A percentile compares a stretch with the other conserved stretches of the same genome.
Evolutionary conservation across 2,113 vertebrate genomes (phyloP).

Genomic region (Gallinago undulata): DNA sequence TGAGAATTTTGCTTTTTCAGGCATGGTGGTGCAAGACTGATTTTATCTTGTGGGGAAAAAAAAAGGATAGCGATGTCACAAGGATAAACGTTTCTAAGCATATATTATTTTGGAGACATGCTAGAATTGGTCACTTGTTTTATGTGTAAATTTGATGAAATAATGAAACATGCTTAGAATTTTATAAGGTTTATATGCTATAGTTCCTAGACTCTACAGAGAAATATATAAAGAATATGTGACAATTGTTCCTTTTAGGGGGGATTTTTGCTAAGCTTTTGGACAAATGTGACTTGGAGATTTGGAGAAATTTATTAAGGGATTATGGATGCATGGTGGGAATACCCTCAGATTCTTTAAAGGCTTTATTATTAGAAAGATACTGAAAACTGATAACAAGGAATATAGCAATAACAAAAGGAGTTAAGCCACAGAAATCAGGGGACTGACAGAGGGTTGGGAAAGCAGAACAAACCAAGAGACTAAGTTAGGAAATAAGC

Average conservation of each 20-base stretch:
- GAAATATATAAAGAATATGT: background rate
- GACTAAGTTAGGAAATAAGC: conserved; percentile 34
- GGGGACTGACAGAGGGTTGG: background rate
- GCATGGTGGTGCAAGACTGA: background rate
- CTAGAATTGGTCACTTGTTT: background rate
- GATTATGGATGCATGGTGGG: background rate
- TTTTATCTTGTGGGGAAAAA: background rate
- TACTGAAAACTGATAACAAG: background rate
- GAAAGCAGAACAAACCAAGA: background rate
- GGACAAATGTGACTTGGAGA: background rate
- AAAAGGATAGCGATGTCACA: background rate
- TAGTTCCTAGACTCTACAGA: background rate
- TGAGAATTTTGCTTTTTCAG: conserved; percentile 16
- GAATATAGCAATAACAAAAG: background rate
- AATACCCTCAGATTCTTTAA: background rate
- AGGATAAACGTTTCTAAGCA: background rate
- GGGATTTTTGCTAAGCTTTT: conserved; percentile 26
- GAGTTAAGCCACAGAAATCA: conserved; percentile 19
- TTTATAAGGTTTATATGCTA: background rate
- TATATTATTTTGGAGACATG: background rate
- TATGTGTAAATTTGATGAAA: background rate
- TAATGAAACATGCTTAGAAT: background rate
- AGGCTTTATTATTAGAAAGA: background rate
- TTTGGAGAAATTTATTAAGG: background rate
- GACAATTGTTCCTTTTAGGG: background rate